Percentiles rank a stretch among this genome's conserved stretches.
phyloP scores from a whole-genome alignment of 2,888 invertebrate species.

The Fragum whitleyi region DNA sequence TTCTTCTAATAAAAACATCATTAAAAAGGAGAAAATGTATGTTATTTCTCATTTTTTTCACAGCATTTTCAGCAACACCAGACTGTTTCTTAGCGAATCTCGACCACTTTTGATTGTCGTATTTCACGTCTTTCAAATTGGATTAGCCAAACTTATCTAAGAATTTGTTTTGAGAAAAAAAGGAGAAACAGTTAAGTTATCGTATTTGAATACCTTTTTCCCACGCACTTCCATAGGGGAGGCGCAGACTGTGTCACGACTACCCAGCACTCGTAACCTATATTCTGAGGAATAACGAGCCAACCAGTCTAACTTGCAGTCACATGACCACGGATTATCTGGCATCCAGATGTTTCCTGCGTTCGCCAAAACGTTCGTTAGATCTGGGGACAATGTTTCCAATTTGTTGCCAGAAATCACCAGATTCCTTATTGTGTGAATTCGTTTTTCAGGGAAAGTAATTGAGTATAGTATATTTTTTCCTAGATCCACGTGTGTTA shows the following conservation, averaged over 20 bases:
- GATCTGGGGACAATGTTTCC: constrained; percentile 55
- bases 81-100: too few species aligned
- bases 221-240: constrained; percentile 61
- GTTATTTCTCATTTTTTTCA: too few species aligned
- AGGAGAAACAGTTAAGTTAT: too few species aligned
- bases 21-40: too few species aligned
- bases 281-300: constrained; percentile 49
- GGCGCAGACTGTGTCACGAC: constrained; percentile 64
- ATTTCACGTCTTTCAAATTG: too few species aligned
- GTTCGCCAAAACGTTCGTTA: constrained; percentile 60
- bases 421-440: constrained; percentile 60
- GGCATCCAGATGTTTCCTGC: constrained; percentile 61
- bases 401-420: constrained; percentile 64
- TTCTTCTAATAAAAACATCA: too few species aligned
- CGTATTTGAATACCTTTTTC: constrained; percentile 50
- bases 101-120: too few species aligned
- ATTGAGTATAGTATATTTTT: constrained; percentile 64
- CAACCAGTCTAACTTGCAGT: constrained; percentile 73
- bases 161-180: too few species aligned
- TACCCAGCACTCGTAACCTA: constrained; percentile 57
- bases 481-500: constrained; percentile 66
- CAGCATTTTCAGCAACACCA: too few species aligned
- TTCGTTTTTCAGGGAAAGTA: constrained; percentile 51
- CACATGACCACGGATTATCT: constrained; percentile 75
- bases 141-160: too few species aligned